Conservation (phyloP, 1,140 invertebrate species). For the Harpegnathos saltator region DNA sequence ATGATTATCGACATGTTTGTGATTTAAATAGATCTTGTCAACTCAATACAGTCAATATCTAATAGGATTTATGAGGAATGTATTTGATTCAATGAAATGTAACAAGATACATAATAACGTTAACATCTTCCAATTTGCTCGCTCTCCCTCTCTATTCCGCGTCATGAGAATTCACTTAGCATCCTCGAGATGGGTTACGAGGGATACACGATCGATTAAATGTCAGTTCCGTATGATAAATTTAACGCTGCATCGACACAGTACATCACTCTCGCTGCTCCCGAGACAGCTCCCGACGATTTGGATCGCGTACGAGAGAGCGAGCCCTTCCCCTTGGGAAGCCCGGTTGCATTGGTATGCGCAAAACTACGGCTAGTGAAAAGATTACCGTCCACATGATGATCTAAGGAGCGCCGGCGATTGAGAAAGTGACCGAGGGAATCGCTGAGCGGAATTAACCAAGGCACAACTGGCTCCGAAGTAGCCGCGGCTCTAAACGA, state of each 20-base stretch:
- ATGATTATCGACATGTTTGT: neutral
- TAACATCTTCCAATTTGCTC: neutral
- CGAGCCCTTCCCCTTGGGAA: too few species aligned
- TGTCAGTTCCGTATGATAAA: slow-evolving; percentile 4
- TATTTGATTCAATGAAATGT: neutral
- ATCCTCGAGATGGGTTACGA: neutral
- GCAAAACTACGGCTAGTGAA: too few species aligned
- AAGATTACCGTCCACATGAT: neutral
- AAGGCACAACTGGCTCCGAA: neutral
- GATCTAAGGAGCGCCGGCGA: slow-evolving; percentile 6
- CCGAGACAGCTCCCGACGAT: too few species aligned
- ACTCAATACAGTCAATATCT: neutral
- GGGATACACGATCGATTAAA: neutral
- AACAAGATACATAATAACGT: neutral
- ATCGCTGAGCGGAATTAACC: neutral
- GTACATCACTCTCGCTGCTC: neutral
- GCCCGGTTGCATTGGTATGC: too few species aligned
- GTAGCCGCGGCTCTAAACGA: neutral
- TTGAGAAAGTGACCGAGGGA: neutral
- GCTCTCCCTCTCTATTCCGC: neutral
- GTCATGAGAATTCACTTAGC: neutral
- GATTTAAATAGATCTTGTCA: neutral
- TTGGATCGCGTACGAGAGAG: neutral
- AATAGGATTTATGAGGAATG: neutral
- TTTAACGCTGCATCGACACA: neutral